A percentile compares a stretch with the other conserved stretches of the same genome.
These are phyloP conservation scores for Orius laevigatus DNA, from an alignment of 1,140 invertebrate species.

Conservation along the genomic window DNA sequence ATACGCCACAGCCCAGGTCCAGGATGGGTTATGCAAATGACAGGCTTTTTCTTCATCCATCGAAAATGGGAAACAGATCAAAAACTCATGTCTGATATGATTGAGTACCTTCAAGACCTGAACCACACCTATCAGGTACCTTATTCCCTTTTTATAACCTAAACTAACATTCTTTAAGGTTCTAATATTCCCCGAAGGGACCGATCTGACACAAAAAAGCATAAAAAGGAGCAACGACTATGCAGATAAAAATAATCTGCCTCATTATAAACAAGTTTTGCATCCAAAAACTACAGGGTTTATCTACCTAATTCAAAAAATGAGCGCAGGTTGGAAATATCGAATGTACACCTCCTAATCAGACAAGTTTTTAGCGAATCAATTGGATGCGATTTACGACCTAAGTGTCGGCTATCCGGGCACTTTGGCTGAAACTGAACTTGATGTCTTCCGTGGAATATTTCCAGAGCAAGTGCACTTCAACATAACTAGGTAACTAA, in stretches of 20 bases:
- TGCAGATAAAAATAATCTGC: conserved; percentile 48
- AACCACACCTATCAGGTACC: conserved; percentile 35
- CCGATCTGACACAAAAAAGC: conserved; percentile 59
- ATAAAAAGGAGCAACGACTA: conserved; percentile 53
- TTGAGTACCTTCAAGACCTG: conserved; percentile 55
- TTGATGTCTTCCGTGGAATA: conserved; percentile 42
- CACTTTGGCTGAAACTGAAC: conserved; percentile 46
- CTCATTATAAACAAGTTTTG: conserved; percentile 52
- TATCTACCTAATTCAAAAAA: conserved; percentile 45
- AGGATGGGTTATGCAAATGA: conserved; percentile 81
- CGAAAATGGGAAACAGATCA: conserved; percentile 65
- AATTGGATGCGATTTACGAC: conserved; percentile 59
- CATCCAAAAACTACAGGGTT: conserved; percentile 80
- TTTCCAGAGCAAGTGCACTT: conserved; percentile 59
- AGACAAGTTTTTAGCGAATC: conserved; percentile 28
- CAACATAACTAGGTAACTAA: conserved; percentile 44
- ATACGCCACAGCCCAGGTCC: conserved; percentile 62
- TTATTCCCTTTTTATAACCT: background rate
- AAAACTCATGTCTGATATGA: conserved; percentile 41
- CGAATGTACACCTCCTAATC: background rate
- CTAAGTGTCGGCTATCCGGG: conserved; percentile 59
- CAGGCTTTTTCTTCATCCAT: conserved; percentile 67
- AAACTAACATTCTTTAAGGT: conserved; percentile 29
- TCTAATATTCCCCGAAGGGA: conserved; percentile 78
- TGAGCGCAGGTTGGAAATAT: conserved; percentile 34